Evolutionary conservation across 2,888 invertebrate species (phyloP).

Genomic region (Zygothrica quintamaculata): DNA sequence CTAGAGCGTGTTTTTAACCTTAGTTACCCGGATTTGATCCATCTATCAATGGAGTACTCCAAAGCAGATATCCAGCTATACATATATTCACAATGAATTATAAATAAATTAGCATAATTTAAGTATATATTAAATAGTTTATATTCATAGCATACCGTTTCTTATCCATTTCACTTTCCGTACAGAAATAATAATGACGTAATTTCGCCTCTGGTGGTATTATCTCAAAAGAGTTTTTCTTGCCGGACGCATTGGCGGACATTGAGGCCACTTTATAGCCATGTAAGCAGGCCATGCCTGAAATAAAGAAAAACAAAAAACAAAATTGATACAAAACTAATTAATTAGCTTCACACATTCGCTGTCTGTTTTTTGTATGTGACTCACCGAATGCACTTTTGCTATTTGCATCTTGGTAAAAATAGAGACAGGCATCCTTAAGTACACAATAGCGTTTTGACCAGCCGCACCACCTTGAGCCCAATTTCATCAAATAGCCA

Average conservation of each 20-base stretch:
- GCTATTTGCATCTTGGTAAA: slow-evolving; percentile 94
- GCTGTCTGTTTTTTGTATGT: slow-evolving; percentile 21
- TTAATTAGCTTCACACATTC: slow-evolving; percentile 54
- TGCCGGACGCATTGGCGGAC: slow-evolving; percentile 91
- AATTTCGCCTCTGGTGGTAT: slow-evolving; percentile 94
- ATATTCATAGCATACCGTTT: slow-evolving; percentile 88
- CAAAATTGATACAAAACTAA: slow-evolving; percentile 45
- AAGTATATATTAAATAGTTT: background rate
- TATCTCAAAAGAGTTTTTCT: slow-evolving; percentile 96
- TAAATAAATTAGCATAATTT: background rate
- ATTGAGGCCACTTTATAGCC: slow-evolving; percentile 93
- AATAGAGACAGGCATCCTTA: slow-evolving; percentile 97
- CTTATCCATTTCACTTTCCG: slow-evolving; percentile 97
- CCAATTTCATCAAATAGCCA: slow-evolving; percentile 95
- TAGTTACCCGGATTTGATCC: slow-evolving; percentile 90
- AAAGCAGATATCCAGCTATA: slow-evolving; percentile 95
- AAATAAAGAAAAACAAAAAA: background rate
- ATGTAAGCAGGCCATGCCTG: slow-evolving; percentile 96
- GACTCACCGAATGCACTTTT: slow-evolving; percentile 92
- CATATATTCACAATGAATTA: background rate
- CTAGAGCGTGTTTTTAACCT: slow-evolving; percentile 81
- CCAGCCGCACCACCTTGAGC: slow-evolving; percentile 95
- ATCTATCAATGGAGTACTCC: slow-evolving; percentile 97
- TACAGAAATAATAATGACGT: slow-evolving; percentile 95
- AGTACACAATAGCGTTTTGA: slow-evolving; percentile 96